Percentiles rank a stretch among this genome's conserved stretches.
Evolutionary conservation across 2,113 vertebrate species (phyloP).

Genomic region (Sturnus vulgaris): DNA sequence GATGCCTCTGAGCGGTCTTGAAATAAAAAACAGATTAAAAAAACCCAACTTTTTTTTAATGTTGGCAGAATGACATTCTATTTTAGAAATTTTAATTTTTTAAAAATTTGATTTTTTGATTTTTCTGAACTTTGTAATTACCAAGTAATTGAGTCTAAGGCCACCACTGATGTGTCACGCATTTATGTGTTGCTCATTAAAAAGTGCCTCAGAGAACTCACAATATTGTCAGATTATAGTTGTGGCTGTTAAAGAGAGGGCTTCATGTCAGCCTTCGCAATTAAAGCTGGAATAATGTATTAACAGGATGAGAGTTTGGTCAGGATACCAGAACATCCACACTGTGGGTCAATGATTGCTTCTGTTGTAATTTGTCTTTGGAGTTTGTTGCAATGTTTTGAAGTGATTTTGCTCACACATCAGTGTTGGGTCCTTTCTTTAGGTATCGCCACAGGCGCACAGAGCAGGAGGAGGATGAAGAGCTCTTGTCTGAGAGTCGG

Average conservation of each 20-base stretch:
- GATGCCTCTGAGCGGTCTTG: neutral
- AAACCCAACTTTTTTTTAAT: neutral
- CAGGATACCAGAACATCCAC: neutral
- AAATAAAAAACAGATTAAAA: neutral
- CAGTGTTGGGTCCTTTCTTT: neutral
- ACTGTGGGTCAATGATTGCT: neutral
- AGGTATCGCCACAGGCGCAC: slow-evolving; percentile 87
- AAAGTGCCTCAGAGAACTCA: neutral
- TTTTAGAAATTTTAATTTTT: neutral
- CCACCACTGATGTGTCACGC: neutral
- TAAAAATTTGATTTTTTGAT: neutral
- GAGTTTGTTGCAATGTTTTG: neutral
- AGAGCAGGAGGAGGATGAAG: slow-evolving; percentile 88
- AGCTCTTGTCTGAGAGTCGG: slow-evolving; percentile 83
- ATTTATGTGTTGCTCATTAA: neutral
- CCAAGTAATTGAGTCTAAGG: neutral
- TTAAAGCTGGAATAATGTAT: neutral
- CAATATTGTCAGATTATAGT: neutral
- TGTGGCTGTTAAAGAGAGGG: neutral
- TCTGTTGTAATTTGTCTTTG: neutral
- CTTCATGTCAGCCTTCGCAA: neutral
- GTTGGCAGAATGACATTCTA: neutral
- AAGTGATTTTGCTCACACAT: neutral
- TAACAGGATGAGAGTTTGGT: neutral
- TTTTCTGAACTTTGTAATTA: neutral